Base-by-base conservation (phyloP, 2,888 invertebrate genomes). In the Doris montereyensis region DNA sequence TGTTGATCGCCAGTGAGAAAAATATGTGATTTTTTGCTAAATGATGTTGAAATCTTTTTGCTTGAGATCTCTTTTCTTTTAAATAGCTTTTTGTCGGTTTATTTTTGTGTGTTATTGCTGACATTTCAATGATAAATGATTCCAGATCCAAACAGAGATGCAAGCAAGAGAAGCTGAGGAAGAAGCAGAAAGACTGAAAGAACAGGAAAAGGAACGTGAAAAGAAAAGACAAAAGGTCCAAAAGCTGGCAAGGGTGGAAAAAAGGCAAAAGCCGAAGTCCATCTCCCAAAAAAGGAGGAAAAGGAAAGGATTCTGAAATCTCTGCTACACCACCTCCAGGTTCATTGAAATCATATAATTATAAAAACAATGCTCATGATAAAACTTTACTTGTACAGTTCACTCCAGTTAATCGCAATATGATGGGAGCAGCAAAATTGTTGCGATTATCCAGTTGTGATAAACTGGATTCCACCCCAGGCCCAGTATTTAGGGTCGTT, bases 261-360 rank as follows among this genome's bases (percentile, higher is more conserved):
- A 86, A 84, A 34, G 85, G 84, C 21, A 88, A 88, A 80, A 89
- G 88, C 79, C 84, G 89, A 2, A 89, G 88, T 79, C 89, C 90
- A 0, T 89, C 90, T 24, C 89, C 91, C n/a, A 91, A 90, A 83
- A 91, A 91, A 80, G 89, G 87, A 77, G 86, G 86, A 24, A 86
- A 89, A 78, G 83, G 82, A 58, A 80, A 83, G 5, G 82, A 82
- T 1, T 28, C 72, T n/a, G 86, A 86, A n/a, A 73, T 80, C 21
- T 80, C 84, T 1, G 57, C 84, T 0, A 81, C 85, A 24, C 85
- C 86, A 41, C 81, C 82, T 68, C 84, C 85, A 57, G 83, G 87
- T 78, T 41, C 17, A 17, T 41, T 17, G 5, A n/a, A n/a, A n/a
- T n/a, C n/a, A n/a, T n/a, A n/a, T n/a, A n/a, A n/a, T n/a, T n/a